phyloP scores from a whole-genome alignment of 2,797 vertebrate genomes.

The Cephalopachus bancanus region DNA sequence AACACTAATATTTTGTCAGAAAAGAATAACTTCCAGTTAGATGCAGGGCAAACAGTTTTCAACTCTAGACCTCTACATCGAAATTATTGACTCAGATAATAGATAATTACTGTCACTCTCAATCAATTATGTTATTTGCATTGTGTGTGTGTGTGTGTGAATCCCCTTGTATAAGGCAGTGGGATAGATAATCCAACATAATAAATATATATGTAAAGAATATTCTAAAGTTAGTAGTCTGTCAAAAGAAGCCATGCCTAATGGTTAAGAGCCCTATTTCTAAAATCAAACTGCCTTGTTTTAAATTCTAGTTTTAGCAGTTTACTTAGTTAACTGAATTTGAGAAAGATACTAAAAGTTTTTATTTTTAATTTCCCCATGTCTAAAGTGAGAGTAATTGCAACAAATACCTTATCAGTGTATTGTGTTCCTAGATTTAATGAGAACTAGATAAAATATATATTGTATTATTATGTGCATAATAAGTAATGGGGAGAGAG shows the following conservation, averaged over 20 bases:
- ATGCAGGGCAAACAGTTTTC: not conserved
- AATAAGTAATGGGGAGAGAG: not conserved
- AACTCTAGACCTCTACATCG: not conserved
- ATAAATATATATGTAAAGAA: not conserved
- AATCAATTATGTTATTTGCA: not conserved
- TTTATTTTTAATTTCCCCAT: not conserved
- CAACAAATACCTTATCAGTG: not conserved
- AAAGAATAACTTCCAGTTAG: not conserved
- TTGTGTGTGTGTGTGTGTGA: not conserved
- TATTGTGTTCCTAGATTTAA: not conserved
- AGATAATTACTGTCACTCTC: not conserved
- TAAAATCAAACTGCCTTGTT: not conserved
- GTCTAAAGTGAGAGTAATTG: not conserved
- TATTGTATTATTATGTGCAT: not conserved
- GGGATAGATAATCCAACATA: not conserved
- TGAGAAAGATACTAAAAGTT: not conserved
- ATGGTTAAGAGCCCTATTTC: not conserved
- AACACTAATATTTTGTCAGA: not conserved
- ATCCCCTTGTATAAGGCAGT: not conserved
- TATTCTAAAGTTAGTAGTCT: not conserved
- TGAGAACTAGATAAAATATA: not conserved
- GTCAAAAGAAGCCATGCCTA: not conserved
- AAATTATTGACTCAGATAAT: not conserved
- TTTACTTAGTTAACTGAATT: not conserved
- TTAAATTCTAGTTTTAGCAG: not conserved